Evolutionary conservation across 2,797 vertebrate genomes (phyloP).

Genomic region (Pelochelys cantorii): DNA sequence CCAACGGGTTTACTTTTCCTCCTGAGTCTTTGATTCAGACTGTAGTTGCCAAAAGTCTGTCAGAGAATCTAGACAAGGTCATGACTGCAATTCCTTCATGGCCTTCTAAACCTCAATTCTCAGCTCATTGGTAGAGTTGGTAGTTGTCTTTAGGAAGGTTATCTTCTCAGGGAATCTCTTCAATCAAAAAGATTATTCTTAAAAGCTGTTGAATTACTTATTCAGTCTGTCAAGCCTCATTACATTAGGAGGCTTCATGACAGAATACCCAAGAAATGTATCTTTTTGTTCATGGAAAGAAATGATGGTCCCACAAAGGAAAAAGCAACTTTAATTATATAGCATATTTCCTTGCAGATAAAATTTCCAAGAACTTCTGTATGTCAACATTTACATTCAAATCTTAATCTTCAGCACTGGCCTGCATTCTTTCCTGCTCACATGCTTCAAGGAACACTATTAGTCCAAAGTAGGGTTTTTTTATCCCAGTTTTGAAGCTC

Average conservation of each 20-base stretch:
- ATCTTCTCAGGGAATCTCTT: conserved; percentile 71
- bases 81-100: conserved; percentile 62
- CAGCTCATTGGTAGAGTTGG: conserved; percentile 70
- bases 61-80: conserved; percentile 73
- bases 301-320: conserved; percentile 69
- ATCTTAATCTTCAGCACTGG: conserved; percentile 61
- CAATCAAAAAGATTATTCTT: conserved; percentile 74
- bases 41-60: conserved; percentile 71
- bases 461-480: conserved; percentile 16
- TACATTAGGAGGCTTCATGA: conserved; percentile 71
- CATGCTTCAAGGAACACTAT: conserved; percentile 4
- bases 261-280: conserved; percentile 73
- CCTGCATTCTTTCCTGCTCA: conserved; percentile 20
- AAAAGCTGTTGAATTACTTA: conserved; percentile 72
- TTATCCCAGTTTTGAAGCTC: background rate
- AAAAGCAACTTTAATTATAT: conserved; percentile 73
- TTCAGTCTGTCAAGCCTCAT: conserved; percentile 74
- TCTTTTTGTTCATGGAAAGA: conserved; percentile 62
- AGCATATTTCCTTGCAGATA: conserved; percentile 70
- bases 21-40: conserved; percentile 39
- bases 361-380: conserved; percentile 69
- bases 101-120: conserved; percentile 39
- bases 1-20: conserved; percentile 44
- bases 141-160: conserved; percentile 77
- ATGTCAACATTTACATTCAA: conserved; percentile 67